Conservation (phyloP, 1,140 invertebrate species). For the Marisa cornuarietis region DNA sequence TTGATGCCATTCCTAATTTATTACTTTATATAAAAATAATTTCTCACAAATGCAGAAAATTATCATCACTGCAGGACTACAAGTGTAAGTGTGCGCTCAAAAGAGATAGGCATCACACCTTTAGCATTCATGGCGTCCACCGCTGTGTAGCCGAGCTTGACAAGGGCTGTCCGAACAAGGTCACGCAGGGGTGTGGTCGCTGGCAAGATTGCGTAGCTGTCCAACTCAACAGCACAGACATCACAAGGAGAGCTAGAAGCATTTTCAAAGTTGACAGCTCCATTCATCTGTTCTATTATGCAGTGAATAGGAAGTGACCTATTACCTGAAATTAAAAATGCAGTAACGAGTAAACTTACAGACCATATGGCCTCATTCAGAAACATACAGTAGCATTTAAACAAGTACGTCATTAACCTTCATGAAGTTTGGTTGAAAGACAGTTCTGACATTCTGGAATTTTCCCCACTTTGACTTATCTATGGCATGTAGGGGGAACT, state of each 20-base stretch:
- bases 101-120: slow-evolving; percentile 69
- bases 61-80: too few relatives aligned
- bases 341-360: not conserved
- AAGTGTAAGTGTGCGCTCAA: too few relatives aligned
- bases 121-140: slow-evolving; percentile 80
- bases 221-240: slow-evolving; percentile 76
- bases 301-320: slow-evolving; percentile 93
- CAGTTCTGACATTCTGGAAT: too few relatives aligned
- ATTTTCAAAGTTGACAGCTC: slow-evolving; percentile 37
- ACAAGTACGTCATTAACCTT: too few relatives aligned
- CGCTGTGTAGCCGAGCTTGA: slow-evolving; percentile 81
- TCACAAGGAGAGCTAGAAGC: slow-evolving; percentile 35
- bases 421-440: too few relatives aligned
- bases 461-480: too few relatives aligned
- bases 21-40: too few relatives aligned
- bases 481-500: too few relatives aligned
- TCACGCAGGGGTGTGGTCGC: slow-evolving; percentile 87
- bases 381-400: too few relatives aligned
- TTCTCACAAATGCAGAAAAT: too few relatives aligned
- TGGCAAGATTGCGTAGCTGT: slow-evolving; percentile 93
- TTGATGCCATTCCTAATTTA: too few relatives aligned
- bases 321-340: slow-evolving; percentile 43
- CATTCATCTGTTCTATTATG: slow-evolving; percentile 72
- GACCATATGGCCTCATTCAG: too few relatives aligned
- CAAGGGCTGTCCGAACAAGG: slow-evolving; percentile 80